Conservation (phyloP, 2,888 invertebrate genomes). For the Eristalis tenax region DNA sequence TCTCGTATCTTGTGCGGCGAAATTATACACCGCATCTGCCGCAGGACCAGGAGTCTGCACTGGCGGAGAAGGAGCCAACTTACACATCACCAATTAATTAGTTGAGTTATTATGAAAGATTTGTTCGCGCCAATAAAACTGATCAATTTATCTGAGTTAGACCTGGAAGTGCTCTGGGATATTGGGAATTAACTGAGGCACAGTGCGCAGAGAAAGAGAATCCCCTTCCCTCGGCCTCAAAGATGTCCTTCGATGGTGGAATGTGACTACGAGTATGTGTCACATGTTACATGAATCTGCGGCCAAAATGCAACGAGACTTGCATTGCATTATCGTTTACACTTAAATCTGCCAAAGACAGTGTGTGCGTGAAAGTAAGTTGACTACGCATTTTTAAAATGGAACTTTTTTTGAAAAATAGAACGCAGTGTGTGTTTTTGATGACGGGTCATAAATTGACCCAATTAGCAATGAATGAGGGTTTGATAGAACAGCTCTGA, state of each 20-base stretch:
- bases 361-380: neutral
- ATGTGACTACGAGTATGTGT: constrained; percentile 47
- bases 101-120: constrained; percentile 72
- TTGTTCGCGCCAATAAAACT: constrained; percentile 71
- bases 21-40: constrained; percentile 42
- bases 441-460: too few relatives aligned
- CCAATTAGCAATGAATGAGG: too few relatives aligned
- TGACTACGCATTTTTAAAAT: too few relatives aligned
- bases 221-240: neutral
- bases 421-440: too few relatives aligned
- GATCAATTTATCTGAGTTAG: constrained; percentile 69
- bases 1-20: constrained; percentile 10
- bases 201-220: neutral
- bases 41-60: constrained; percentile 1
- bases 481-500: too few relatives aligned
- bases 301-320: constrained; percentile 11
- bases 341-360: constrained; percentile 20
- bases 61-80: constrained; percentile 33
- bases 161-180: constrained; percentile 37
- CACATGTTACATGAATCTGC: constrained; percentile 29
- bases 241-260: constrained; percentile 9
- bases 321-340: constrained; percentile 35
- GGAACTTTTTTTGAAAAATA: too few relatives aligned
- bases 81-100: constrained; percentile 72
- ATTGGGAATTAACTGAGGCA: constrained; percentile 21